These are phyloP conservation scores for Norana najaformis DNA, from an alignment of 2,888 invertebrate species.

Conservation along the genomic window DNA sequence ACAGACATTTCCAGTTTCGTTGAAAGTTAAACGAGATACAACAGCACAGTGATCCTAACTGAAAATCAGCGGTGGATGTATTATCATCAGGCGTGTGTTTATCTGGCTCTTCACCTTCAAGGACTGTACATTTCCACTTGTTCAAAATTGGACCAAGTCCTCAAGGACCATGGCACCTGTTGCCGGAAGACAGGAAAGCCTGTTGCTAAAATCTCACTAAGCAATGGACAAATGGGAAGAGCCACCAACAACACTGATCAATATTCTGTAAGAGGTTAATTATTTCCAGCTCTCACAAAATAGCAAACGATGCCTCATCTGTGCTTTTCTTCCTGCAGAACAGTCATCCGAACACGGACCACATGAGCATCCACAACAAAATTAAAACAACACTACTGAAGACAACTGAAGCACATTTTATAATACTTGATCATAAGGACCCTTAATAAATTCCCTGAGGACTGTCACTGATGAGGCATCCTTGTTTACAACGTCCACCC, in stretches of 20 bases:
- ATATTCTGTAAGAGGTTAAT: constrained; percentile 6
- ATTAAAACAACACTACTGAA: background rate
- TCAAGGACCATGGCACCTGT: background rate
- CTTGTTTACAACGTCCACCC: background rate
- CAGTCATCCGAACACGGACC: background rate
- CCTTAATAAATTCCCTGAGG: background rate
- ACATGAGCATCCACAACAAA: background rate
- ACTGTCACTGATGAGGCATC: background rate
- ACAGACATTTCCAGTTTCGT: background rate
- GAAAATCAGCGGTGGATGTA: background rate
- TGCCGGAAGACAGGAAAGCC: background rate
- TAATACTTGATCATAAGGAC: background rate
- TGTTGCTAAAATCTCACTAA: background rate
- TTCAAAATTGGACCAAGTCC: background rate
- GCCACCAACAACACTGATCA: constrained; percentile 13
- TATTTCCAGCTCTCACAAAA: constrained; percentile 13
- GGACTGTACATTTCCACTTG: background rate
- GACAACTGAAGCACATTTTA: background rate
- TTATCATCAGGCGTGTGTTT: background rate
- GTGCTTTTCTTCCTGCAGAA: too few relatives aligned
- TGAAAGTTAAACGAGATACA: background rate
- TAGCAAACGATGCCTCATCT: background rate
- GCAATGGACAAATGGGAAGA: background rate
- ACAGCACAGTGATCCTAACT: background rate
- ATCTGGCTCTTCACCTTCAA: background rate